A percentile compares a stretch with the other conserved stretches of the same genome.
These are phyloP conservation scores for Catostomus latipinnis DNA, from an alignment of 2,797 vertebrate genomes.

Conservation along the genomic window DNA sequence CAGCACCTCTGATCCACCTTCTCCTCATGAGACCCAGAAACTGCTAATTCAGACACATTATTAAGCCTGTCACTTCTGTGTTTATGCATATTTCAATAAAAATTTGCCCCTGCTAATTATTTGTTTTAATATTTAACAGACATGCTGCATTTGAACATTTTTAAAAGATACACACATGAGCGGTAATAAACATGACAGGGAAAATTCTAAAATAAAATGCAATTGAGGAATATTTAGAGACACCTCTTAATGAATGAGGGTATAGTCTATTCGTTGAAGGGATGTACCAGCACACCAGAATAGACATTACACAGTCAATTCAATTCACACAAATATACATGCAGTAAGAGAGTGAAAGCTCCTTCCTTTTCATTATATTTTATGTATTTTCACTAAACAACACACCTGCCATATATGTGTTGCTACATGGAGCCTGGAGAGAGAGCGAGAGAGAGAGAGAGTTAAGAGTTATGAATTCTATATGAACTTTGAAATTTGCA, in stretches of 20 bases:
- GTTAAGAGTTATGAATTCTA: too few relatives aligned
- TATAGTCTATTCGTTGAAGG: neutral
- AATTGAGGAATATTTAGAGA: conserved; percentile 44
- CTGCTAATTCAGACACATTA: conserved; percentile 55
- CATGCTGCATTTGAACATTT: conserved; percentile 59
- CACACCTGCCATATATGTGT: too few relatives aligned
- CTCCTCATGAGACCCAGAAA: conserved; percentile 36
- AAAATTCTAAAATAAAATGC: conserved; percentile 19
- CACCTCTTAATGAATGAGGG: conserved; percentile 4
- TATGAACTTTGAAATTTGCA: too few relatives aligned
- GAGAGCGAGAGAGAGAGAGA: too few relatives aligned
- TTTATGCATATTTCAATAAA: conserved; percentile 73
- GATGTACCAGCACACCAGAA: neutral
- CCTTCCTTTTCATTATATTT: too few relatives aligned
- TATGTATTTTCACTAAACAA: too few relatives aligned
- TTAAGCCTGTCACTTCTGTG: conserved; percentile 59
- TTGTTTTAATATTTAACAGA: conserved; percentile 64
- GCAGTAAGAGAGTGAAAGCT: too few relatives aligned
- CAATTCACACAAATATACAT: too few relatives aligned
- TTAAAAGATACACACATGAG: conserved; percentile 32
- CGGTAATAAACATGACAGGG: conserved; percentile 41
- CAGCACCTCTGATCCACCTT: conserved; percentile 47
- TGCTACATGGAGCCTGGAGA: too few relatives aligned
- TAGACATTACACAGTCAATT: too few relatives aligned
- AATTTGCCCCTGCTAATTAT: conserved; percentile 63